Conservation (phyloP, 1,140 invertebrate species). For the Lepidurus packardi region DNA sequence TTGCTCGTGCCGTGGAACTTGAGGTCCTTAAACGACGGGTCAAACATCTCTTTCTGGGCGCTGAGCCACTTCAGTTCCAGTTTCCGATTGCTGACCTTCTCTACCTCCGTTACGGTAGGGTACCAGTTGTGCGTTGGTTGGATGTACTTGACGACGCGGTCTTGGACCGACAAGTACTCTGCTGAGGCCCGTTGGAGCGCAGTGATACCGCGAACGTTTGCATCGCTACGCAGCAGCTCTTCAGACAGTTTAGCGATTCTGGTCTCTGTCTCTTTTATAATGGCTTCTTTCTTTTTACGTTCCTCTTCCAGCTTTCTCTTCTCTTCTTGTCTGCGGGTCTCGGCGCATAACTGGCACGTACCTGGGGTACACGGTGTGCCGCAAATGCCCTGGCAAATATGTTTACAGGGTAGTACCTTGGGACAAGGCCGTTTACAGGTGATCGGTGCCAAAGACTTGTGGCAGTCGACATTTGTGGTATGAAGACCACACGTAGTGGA, state of each 20-base stretch:
- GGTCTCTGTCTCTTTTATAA: neutral
- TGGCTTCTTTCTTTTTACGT: neutral
- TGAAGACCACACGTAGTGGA: neutral
- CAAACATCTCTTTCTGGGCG: conserved; percentile 9
- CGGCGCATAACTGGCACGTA: neutral
- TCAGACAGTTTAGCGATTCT: neutral
- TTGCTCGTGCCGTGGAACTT: conserved; percentile 32
- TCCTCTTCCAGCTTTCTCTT: conserved; percentile 19
- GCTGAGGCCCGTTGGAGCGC: conserved; percentile 14
- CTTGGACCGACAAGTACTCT: conserved; percentile 29
- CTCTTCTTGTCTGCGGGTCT: neutral
- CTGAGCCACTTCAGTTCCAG: conserved; percentile 17
- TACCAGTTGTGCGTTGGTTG: conserved; percentile 31
- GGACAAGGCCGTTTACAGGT: conserved; percentile 23
- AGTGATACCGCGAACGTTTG: neutral
- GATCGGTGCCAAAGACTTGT: neutral
- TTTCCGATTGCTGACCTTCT: conserved; percentile 7
- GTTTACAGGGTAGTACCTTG: neutral
- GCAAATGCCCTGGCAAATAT: conserved; percentile 6
- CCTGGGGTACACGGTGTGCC: neutral
- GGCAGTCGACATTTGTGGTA: neutral
- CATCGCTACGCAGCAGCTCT: neutral
- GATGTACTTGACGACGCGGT: conserved; percentile 32
- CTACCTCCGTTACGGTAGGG: conserved; percentile 16
- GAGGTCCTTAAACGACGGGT: conserved; percentile 8